Evolutionary conservation across 2,113 vertebrate genomes (phyloP).

Genomic region (Antechinus stuartii): DNA sequence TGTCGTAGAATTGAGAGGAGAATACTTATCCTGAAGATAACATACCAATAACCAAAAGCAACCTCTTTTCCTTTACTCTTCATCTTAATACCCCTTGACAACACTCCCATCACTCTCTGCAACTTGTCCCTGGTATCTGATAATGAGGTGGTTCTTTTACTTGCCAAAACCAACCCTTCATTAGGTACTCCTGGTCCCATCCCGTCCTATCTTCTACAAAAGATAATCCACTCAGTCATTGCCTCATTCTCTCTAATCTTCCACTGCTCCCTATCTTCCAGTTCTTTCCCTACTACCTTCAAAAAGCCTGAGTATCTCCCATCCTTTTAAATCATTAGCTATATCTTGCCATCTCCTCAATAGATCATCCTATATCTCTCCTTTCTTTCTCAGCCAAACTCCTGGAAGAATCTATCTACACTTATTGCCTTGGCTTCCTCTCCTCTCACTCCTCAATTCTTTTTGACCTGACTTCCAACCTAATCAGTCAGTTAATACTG

Average conservation of each 20-base stretch:
- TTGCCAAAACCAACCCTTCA: not conserved
- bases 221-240: not conserved
- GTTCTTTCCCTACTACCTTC: not conserved
- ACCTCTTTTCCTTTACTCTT: not conserved
- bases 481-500: not conserved
- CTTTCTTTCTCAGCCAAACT: not conserved
- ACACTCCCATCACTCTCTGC: not conserved
- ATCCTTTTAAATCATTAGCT: not conserved
- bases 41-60: not conserved
- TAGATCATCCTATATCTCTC: not conserved
- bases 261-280: not conserved
- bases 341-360: not conserved
- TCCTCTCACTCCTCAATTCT: not conserved
- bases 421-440: not conserved
- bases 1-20: not conserved
- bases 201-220: not conserved
- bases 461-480: not conserved
- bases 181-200: not conserved
- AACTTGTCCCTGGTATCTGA: not conserved
- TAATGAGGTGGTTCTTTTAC: not conserved
- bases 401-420: not conserved
- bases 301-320: not conserved
- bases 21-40: not conserved
- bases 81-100: not conserved
- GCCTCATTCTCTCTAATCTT: constrained; percentile 3